These are phyloP conservation scores for Erythrocercus mccallii DNA, from an alignment of 2,113 vertebrate genomes.

Conservation along the genomic window DNA sequence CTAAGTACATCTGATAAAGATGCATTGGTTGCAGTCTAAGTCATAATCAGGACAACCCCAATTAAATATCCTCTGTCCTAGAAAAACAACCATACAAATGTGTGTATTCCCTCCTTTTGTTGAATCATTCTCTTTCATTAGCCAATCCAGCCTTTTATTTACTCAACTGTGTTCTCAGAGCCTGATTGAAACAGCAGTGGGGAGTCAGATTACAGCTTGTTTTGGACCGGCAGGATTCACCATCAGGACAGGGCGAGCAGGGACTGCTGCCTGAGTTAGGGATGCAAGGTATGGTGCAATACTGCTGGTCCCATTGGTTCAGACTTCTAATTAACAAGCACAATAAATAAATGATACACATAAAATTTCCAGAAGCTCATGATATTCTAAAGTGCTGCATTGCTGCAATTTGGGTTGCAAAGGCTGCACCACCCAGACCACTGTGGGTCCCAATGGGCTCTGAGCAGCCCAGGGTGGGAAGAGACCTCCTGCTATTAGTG, in stretches of 20 bases:
- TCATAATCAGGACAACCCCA: background rate
- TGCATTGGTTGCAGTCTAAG: background rate
- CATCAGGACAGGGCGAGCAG: fast-evolving
- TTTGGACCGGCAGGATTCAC: background rate
- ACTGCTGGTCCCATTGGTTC: background rate
- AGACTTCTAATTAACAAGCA: background rate
- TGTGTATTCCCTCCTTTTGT: background rate
- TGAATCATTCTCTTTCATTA: background rate
- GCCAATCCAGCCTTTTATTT: background rate
- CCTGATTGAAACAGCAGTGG: background rate
- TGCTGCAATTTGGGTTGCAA: background rate
- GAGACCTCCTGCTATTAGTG: background rate
- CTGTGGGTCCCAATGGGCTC: background rate
- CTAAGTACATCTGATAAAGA: slow-evolving; percentile 11
- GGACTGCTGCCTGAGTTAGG: background rate
- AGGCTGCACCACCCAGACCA: background rate
- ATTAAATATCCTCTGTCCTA: background rate
- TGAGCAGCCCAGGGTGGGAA: fast-evolving
- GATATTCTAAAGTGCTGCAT: background rate
- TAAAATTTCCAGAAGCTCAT: background rate
- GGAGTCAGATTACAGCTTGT: background rate
- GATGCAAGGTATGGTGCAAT: background rate
- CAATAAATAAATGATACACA: background rate
- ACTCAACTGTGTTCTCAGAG: background rate
- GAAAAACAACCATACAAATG: background rate